Conservation (phyloP, 2,113 vertebrate genomes). For the Amblyopsis rosae region DNA sequence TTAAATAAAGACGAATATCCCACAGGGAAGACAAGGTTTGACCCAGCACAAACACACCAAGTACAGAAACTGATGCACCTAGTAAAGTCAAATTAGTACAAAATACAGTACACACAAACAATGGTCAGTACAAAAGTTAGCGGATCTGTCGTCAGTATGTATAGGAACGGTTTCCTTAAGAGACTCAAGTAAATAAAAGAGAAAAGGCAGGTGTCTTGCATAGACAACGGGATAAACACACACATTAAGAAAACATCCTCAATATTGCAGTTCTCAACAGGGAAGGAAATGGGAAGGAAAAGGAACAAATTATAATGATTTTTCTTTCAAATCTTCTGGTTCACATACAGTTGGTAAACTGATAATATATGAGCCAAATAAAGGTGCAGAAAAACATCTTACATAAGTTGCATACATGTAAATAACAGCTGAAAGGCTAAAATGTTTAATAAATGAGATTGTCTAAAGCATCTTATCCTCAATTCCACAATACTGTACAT, state of each 20-base stretch:
- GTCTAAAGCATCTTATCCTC: conserved; percentile 22
- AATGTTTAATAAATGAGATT: conserved; percentile 37
- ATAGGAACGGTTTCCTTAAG: conserved; percentile 56
- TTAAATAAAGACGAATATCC: conserved; percentile 78
- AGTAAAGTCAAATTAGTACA: conserved; percentile 64
- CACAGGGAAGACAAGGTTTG: conserved; percentile 62
- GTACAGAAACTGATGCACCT: conserved; percentile 51
- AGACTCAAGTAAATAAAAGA: conserved; percentile 69
- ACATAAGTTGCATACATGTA: conserved; percentile 56
- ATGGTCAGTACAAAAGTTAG: conserved; percentile 56
- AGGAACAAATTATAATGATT: conserved; percentile 13
- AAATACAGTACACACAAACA: conserved; percentile 72
- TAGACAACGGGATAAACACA: conserved; percentile 27
- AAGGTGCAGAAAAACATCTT: conserved; percentile 53
- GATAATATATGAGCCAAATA: conserved; percentile 61
- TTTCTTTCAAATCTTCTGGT: conserved; percentile 40
- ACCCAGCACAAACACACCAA: conserved; percentile 67
- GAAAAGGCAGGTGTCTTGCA: conserved; percentile 42
- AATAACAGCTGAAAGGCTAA: conserved; percentile 37
- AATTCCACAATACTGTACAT: conserved; percentile 22
- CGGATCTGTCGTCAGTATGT: conserved; percentile 64
- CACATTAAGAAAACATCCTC: conserved; percentile 38
- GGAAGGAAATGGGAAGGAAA: conserved; percentile 62
- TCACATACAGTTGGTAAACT: conserved; percentile 56
- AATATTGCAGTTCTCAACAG: conserved; percentile 56